These are phyloP conservation scores for Drosophila mercatorum DNA, from an alignment of 2,888 invertebrate genomes.

Conservation along the genomic window DNA sequence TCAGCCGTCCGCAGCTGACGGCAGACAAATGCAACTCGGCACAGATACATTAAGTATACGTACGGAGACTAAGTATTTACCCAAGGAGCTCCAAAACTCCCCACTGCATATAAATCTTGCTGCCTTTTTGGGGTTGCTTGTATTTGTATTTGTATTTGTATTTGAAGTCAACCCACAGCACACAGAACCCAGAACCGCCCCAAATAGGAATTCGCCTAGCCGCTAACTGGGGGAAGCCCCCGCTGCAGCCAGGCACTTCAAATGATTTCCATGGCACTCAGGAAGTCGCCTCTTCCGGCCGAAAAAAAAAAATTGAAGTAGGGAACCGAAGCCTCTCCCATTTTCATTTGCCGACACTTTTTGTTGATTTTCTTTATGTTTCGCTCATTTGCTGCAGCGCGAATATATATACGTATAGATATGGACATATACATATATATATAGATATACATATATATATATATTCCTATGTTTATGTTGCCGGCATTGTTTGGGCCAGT, in stretches of 20 bases:
- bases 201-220: constrained; percentile 41
- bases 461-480: constrained; percentile 7
- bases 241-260: constrained; percentile 49
- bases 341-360: constrained; percentile 52
- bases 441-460: not conserved
- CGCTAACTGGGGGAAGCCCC: constrained; percentile 30
- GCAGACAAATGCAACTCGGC: constrained; percentile 56
- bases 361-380: constrained; percentile 52
- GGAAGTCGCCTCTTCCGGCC: constrained; percentile 66
- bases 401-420: constrained; percentile 9
- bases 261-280: constrained; percentile 67
- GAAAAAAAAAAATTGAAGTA: constrained; percentile 22
- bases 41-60: constrained; percentile 29
- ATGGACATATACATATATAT: too few relatives aligned
- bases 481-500: constrained; percentile 46
- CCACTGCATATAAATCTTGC: constrained; percentile 59
- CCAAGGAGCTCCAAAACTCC: constrained; percentile 17
- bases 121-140: constrained; percentile 48
- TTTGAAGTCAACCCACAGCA: constrained; percentile 43
- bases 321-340: constrained; percentile 23
- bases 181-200: constrained; percentile 48
- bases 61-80: constrained; percentile 28
- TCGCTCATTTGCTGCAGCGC: constrained; percentile 52
- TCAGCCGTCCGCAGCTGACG: constrained; percentile 46
- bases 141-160: constrained; percentile 64